Conservation (phyloP, 2,888 invertebrate genomes). For the Sarcophaga rosellei region DNA sequence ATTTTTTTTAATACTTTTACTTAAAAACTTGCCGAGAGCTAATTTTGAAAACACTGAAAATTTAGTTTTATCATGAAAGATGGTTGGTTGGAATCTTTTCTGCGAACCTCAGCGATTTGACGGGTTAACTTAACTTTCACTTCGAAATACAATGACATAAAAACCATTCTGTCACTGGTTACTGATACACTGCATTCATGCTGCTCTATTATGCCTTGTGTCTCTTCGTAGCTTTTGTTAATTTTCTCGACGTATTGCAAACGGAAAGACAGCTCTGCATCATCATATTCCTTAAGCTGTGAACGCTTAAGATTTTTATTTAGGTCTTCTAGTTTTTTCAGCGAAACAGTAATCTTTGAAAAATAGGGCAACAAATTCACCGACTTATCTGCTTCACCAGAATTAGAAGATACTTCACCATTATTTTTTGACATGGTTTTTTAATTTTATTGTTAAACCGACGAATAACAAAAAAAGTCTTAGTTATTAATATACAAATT, state of each 20-base stretch:
- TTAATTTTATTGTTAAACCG: neutral
- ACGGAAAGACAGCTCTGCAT: neutral
- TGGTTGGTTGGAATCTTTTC: neutral
- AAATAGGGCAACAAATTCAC: neutral
- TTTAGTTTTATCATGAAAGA: too few relatives aligned
- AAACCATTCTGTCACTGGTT: neutral
- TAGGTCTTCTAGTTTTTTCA: neutral
- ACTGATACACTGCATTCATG: neutral
- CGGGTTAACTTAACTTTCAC: neutral
- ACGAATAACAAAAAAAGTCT: too few relatives aligned
- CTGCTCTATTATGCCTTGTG: neutral
- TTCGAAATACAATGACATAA: neutral
- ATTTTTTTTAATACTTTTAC: too few relatives aligned
- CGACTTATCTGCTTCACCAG: neutral
- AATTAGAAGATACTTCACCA: neutral
- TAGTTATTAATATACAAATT: too few relatives aligned
- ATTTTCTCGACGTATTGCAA: neutral
- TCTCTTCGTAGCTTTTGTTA: neutral
- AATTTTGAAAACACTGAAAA: too few relatives aligned
- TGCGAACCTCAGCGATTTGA: neutral
- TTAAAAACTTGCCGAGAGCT: too few relatives aligned
- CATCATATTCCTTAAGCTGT: neutral
- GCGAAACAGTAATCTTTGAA: neutral
- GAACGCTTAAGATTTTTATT: neutral
- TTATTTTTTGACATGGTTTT: neutral